Evolutionary conservation across 30 jellyfish, hydroid and myxozoan species (phyloP), one percentile per base, ranked within the genome.

Genomic region (Aurelia sp.): DNA sequence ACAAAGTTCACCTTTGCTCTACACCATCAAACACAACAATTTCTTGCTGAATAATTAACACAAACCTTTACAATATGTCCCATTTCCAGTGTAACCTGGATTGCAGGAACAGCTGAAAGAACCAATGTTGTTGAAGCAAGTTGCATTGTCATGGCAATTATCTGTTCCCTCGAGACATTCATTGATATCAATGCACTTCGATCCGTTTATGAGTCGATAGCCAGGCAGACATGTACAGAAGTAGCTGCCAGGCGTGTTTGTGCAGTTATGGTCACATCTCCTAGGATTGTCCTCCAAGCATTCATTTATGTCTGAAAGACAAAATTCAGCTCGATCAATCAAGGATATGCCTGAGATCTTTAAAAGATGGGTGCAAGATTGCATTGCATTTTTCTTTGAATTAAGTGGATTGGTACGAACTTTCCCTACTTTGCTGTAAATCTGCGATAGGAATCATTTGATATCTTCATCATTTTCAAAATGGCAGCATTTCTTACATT

Each of bases 201-300:
- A 59, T 22, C 30, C 51, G 44, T 80, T 80, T 22, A 57, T 55
- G 20, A 80, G 73, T 4, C 82, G 90, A 57, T 83, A 83, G 48
- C 92, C 92, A 60, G 80, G 33, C 27, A 73, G 20, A 27, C 95
- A 85, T 6, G 89, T 44, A 33, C 95, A 85, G 31, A 19, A 69
- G 52, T 48, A 60, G 59, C 86, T 58, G 16, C 92, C 92, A 33
- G 53, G 53, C 4, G 74, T 53, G 71, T 82, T 82, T 17, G 63
- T 60, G 77, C 92, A 82, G 60, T 62, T 71, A 48, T 82, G 92
- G 40, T 71, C 64, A 27, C 92, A 82, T 20, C 31, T 22, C 51
- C 50, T 59, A 5, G 33, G 41, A 66, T 53, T 67, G 13, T 48
- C 15, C 11, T 50, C 50, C 3, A 23, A 74, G 76, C 92, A 83